Conservation (phyloP, 2,888 invertebrate species). For the Saturnia pavonia region DNA sequence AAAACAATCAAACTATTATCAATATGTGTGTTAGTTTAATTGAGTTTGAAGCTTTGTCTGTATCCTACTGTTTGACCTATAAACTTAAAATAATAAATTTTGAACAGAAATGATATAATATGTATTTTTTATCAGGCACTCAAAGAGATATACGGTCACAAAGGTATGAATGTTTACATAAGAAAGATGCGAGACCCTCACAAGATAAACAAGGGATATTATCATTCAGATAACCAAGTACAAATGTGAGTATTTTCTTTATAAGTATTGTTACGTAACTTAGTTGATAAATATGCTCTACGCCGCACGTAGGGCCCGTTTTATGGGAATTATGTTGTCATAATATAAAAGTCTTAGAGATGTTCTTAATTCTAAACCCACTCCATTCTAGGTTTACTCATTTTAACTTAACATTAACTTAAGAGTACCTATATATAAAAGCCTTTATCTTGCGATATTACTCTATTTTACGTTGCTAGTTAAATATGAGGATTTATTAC, state of each 20-base stretch:
- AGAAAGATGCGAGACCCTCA: constrained; percentile 32
- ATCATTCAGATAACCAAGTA: constrained; percentile 52
- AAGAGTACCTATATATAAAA: no score
- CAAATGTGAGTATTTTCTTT: constrained; percentile 51
- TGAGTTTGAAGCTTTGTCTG: no score
- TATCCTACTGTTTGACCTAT: no score
- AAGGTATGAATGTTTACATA: constrained; percentile 52
- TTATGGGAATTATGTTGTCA: neutral
- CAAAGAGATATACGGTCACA: constrained; percentile 49
- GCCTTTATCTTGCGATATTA: no score
- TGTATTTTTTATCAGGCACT: constrained; percentile 45
- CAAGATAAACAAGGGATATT: constrained; percentile 46
- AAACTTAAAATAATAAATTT: neutral
- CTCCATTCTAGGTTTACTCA: neutral
- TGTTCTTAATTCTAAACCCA: no score
- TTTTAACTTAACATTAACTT: neutral
- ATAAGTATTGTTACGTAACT: constrained; percentile 4
- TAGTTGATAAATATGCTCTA: neutral
- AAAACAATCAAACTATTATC: no score
- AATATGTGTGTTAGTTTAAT: no score
- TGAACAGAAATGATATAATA: neutral
- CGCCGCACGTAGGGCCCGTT: neutral
- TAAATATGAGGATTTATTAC: no score
- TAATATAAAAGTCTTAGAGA: neutral
- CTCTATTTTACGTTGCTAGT: no score